Evolutionary conservation across 2,797 vertebrate genomes (phyloP).

Genomic region (Sciaenops ocellatus): DNA sequence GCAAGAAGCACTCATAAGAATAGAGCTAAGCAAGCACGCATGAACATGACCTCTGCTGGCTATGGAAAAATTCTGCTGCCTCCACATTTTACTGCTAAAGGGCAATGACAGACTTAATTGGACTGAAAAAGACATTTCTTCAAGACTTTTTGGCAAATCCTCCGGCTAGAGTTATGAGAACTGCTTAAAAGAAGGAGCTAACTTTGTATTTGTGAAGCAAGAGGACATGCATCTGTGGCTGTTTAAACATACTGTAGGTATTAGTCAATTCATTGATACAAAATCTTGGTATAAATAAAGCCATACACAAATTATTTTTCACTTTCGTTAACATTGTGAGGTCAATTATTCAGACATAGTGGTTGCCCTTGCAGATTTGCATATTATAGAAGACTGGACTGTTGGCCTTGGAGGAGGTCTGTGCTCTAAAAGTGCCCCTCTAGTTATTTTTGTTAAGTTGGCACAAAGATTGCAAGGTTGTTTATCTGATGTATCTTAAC

Average conservation of each 20-base stretch:
- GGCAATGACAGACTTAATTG: conserved; percentile 78
- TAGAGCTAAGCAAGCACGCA: conserved; percentile 58
- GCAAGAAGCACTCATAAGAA: conserved; percentile 58
- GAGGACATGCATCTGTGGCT: conserved; percentile 60
- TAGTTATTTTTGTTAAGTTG: background rate
- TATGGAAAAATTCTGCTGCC: conserved; percentile 68
- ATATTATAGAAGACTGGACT: too few species aligned
- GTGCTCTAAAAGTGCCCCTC: too few species aligned
- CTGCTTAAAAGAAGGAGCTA: conserved; percentile 54
- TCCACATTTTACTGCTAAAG: conserved; percentile 76
- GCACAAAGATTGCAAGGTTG: background rate
- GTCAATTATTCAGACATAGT: too few species aligned
- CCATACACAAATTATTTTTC: too few species aligned
- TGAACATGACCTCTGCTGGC: conserved; percentile 76
- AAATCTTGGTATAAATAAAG: conserved; percentile 29
- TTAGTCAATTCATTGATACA: conserved; percentile 61
- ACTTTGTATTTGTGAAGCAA: conserved; percentile 58
- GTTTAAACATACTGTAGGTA: conserved; percentile 59
- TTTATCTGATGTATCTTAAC: background rate
- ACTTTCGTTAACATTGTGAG: too few species aligned
- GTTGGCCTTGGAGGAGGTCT: too few species aligned
- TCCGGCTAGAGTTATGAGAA: conserved; percentile 62
- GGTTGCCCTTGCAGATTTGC: too few species aligned
- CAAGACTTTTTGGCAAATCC: conserved; percentile 66
- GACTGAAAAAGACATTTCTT: conserved; percentile 75